Conservation (phyloP, 2,888 invertebrate species). For the Julus scanicus region DNA sequence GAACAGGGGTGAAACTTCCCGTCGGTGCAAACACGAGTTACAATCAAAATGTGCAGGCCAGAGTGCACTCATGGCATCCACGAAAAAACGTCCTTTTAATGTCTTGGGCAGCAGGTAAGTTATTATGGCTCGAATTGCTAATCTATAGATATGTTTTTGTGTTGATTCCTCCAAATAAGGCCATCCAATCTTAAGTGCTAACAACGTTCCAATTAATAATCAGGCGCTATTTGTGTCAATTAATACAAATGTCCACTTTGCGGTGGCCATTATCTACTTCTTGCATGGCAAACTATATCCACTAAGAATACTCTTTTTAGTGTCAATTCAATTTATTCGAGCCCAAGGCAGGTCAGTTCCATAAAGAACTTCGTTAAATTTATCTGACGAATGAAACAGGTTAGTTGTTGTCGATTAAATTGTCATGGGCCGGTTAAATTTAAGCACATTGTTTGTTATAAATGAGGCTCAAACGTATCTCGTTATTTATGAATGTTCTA, state of each 20-base stretch:
- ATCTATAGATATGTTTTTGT: not conserved
- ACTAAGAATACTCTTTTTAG: not conserved
- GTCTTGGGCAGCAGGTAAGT: not conserved
- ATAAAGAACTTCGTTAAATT: not conserved
- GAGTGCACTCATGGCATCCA: not conserved
- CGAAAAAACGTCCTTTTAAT: not conserved
- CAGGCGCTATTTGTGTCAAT: not conserved
- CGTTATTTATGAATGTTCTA: no score
- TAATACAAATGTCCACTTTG: not conserved
- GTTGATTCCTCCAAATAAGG: no score
- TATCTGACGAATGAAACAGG: no score
- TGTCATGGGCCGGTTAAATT: no score
- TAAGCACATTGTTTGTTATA: no score
- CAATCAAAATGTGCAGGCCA: not conserved
- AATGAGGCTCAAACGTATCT: no score
- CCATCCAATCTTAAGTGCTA: not conserved
- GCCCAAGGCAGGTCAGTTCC: not conserved
- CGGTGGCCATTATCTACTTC: not conserved
- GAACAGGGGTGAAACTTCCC: constrained; percentile 5
- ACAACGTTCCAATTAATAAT: no score
- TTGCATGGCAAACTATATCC: no score
- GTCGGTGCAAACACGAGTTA: not conserved
- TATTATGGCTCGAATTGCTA: not conserved
- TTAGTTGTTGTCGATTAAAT: no score
- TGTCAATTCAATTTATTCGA: not conserved